phyloP scores from a whole-genome alignment of 2,113 vertebrate species.

The Amblyopsis rosae region DNA sequence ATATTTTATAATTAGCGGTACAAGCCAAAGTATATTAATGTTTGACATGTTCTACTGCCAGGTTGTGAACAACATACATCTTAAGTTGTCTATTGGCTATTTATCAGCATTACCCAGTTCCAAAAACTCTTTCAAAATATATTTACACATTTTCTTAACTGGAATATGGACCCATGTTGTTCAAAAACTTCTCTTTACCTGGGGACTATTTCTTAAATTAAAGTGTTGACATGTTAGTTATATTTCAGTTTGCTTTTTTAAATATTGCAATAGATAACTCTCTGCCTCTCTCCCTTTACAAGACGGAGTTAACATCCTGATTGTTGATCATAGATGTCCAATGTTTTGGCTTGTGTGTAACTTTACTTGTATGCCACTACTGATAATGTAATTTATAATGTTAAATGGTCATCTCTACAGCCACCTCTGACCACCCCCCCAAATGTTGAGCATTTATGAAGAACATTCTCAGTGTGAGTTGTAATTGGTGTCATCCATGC shows the following conservation, averaged over 20 bases:
- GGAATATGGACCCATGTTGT: too few relatives aligned
- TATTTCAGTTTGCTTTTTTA: too few relatives aligned
- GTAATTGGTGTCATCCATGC: slow-evolving; percentile 48
- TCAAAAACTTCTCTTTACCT: too few relatives aligned
- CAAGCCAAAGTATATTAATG: slow-evolving; percentile 14
- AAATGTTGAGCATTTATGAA: slow-evolving; percentile 11
- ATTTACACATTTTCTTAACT: too few relatives aligned
- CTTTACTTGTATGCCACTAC: not conserved
- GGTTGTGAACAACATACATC: not conserved
- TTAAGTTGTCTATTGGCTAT: too few relatives aligned
- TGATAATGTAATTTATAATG: slow-evolving; percentile 9
- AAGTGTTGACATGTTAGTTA: too few relatives aligned
- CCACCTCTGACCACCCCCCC: not conserved
- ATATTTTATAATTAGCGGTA: not conserved
- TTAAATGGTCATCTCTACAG: slow-evolving; percentile 1
- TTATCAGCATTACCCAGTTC: too few relatives aligned
- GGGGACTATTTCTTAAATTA: too few relatives aligned
- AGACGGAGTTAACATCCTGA: not conserved
- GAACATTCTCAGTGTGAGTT: slow-evolving; percentile 37
- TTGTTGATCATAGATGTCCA: not conserved
- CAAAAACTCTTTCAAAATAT: too few relatives aligned
- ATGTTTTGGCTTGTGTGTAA: not conserved
- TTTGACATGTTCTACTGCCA: slow-evolving; percentile 4
- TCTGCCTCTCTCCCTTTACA: too few relatives aligned
- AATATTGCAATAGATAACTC: too few relatives aligned